Evolutionary conservation across 2,888 invertebrate genomes (phyloP), one percentile per base, ranked within the genome.

Genomic region (Lepidochitona cinerea): DNA sequence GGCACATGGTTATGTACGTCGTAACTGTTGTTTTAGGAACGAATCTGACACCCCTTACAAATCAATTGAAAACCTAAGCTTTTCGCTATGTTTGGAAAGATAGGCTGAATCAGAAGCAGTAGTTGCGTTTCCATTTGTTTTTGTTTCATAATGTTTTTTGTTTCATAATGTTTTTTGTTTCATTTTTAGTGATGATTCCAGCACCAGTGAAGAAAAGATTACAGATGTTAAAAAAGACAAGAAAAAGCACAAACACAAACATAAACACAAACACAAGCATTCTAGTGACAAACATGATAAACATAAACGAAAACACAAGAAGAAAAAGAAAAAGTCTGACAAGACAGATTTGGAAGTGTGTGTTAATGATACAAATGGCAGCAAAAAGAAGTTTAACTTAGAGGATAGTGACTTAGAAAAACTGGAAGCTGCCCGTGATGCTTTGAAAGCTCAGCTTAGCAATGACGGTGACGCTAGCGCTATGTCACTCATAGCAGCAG

Each of bases 221-320:
- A 14, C 29, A 37, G 77, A 72, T 23, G 65, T 73, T 14, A 72
- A 70, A 14, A 77, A 74, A 41, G 84, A 89, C 71, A 88, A 87
- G 72, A 87, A 84, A 29, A 88, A 87, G 71, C 77, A 82, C 69
- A 84, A 84, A 67, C 84, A 85, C 71, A 87, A 87, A 79, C 93
- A 94, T 88, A 95, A 95, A 90, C 94, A 93, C 83, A 93, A 93
- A 79, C 92, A 92, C 83, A 93, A 93, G 85, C 92, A 92, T 83
- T 64, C 70, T 9, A 72, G 76, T 71, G 37, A 76, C 33, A 81
- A 83, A 75, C 83, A 84, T 66, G 88, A 89, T 70, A 81, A 85
- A 68, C 87, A 89, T 75, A 87, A 86, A 70, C 85, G 84, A 65
- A 83, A 82, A 77, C 75, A 70, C 36, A 68, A 49, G 26, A 72